These are phyloP conservation scores for Taxidea taxus DNA, from an alignment of 2,113 vertebrate genomes.

Conservation along the genomic window DNA sequence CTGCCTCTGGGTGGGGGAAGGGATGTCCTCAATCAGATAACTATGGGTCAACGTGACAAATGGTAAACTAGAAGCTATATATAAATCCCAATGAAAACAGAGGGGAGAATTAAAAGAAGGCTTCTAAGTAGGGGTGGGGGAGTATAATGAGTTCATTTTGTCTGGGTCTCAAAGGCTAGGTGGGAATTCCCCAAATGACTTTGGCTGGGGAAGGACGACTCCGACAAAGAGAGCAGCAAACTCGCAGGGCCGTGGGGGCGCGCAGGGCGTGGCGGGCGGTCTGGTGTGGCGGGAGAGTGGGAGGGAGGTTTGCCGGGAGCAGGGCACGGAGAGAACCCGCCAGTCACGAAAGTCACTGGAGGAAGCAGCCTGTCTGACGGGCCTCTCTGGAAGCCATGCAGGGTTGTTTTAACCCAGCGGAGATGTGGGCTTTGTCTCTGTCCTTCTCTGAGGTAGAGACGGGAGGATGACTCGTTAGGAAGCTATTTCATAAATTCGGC, in stretches of 20 bases:
- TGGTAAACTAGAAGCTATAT: not conserved
- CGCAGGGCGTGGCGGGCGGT: not conserved
- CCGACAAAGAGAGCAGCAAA: not conserved
- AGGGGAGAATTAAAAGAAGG: not conserved
- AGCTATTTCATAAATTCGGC: constrained; percentile 62
- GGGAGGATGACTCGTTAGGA: constrained; percentile 57
- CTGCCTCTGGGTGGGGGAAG: not conserved
- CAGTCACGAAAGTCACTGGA: not conserved
- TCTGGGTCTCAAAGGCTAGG: not conserved
- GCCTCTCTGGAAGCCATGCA: not conserved
- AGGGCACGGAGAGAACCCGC: not conserved
- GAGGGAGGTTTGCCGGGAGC: not conserved
- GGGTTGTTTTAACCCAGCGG: not conserved
- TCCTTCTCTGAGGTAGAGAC: constrained; percentile 25
- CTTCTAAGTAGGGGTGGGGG: not conserved
- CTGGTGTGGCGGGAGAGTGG: not conserved
- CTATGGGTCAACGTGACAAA: not conserved
- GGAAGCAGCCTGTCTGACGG: not conserved
- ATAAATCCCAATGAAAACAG: not conserved
- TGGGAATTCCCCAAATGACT: constrained; percentile 20
- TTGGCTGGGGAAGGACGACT: constrained; percentile 3
- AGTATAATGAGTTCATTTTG: not conserved
- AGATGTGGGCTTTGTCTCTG: not conserved
- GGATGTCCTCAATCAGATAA: not conserved
- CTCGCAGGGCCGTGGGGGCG: not conserved